phyloP scores from a whole-genome alignment of 2,888 invertebrate species.

The Magallana nippona region DNA sequence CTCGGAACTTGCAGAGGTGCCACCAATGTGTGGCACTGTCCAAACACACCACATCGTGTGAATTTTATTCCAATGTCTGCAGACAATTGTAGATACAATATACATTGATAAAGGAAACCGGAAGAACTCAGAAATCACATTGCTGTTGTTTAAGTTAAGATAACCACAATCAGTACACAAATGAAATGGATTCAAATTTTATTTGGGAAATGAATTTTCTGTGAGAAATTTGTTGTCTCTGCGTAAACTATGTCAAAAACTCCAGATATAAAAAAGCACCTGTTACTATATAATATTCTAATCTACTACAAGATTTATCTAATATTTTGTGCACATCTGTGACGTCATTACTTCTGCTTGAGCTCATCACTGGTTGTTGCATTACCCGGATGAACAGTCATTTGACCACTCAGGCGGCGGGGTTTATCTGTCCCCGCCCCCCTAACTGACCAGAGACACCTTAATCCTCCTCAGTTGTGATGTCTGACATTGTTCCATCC shows the following conservation, averaged over 20 bases:
- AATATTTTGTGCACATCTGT: slow-evolving; percentile 19
- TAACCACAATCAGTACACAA: too few relatives aligned
- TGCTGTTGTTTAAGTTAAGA: too few relatives aligned
- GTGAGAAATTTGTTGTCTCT: too few relatives aligned
- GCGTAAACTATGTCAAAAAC: neutral
- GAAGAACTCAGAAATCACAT: neutral
- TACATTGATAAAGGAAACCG: neutral
- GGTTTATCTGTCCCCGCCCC: slow-evolving; percentile 1
- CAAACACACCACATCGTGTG: slow-evolving; percentile 23
- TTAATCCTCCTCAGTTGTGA: neutral
- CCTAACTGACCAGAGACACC: slow-evolving; percentile 10
- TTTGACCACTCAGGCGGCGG: neutral
- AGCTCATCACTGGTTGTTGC: neutral
- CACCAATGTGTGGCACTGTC: slow-evolving; percentile 29
- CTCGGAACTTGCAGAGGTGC: neutral
- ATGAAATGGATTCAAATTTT: too few relatives aligned
- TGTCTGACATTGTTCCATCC: slow-evolving; percentile 17
- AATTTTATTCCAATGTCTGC: neutral
- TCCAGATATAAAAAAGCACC: neutral
- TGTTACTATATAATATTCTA: neutral
- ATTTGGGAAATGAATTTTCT: too few relatives aligned
- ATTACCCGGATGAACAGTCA: neutral
- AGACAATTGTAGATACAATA: neutral
- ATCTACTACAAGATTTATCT: slow-evolving; percentile 20
- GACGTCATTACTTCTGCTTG: slow-evolving; percentile 26